phyloP scores from a whole-genome alignment of 2,113 vertebrate genomes.

The Chauna torquata region DNA sequence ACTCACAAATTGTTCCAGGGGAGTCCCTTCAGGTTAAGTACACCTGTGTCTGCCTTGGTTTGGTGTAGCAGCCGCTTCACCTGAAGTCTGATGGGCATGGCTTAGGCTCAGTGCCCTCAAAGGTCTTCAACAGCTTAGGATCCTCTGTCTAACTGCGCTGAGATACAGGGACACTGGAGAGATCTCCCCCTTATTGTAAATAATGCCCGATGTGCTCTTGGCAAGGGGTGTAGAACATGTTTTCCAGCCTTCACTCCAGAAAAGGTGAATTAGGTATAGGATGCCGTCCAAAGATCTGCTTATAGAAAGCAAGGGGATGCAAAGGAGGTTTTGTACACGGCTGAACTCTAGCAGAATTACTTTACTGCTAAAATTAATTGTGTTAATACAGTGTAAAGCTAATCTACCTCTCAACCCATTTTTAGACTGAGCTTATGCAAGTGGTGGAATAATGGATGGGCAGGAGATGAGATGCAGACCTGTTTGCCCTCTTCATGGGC shows the following conservation, averaged over 20 bases:
- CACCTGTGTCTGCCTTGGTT: not conserved
- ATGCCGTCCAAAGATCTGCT: not conserved
- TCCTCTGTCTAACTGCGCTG: not conserved
- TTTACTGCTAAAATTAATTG: not conserved
- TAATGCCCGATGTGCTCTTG: not conserved
- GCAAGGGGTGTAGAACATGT: accelerated
- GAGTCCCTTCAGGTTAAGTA: not conserved
- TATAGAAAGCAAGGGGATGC: not conserved
- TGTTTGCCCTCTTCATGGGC: not conserved
- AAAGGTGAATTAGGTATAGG: not conserved
- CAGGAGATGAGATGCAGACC: not conserved
- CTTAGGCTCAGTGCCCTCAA: not conserved
- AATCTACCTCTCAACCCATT: not conserved
- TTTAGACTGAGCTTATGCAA: not conserved
- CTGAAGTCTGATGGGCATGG: accelerated
- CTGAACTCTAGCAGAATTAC: not conserved
- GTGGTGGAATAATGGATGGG: not conserved
- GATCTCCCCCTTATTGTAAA: not conserved
- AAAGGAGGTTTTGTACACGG: accelerated
- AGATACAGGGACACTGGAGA: not conserved
- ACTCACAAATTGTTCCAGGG: not conserved
- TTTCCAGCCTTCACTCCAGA: not conserved
- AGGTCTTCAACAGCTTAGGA: not conserved
- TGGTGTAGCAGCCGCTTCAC: not conserved
- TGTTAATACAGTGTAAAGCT: not conserved